Conservation (phyloP, 2,797 vertebrate species). For the Arnoldichthys spilopterus region DNA sequence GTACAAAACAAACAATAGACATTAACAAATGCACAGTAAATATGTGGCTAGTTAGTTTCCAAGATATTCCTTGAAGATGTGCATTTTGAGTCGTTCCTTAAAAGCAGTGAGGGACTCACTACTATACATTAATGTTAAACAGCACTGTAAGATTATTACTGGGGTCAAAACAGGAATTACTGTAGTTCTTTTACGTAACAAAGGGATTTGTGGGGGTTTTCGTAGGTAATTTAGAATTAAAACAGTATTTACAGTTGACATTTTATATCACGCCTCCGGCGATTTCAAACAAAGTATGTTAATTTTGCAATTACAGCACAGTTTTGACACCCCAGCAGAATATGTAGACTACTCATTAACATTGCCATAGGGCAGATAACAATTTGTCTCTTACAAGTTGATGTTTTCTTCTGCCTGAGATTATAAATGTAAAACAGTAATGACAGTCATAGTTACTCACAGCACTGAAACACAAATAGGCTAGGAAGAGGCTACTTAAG, state of each 20-base stretch:
- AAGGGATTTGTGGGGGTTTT: not conserved
- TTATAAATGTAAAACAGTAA: not conserved
- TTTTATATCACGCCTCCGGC: not conserved
- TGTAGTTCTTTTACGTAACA: not conserved
- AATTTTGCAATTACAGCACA: not conserved
- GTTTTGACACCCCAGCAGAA: not conserved
- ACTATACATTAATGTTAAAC: not conserved
- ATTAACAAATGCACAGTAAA: no score
- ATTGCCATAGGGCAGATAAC: not conserved
- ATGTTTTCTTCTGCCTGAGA: not conserved
- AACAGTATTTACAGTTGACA: not conserved
- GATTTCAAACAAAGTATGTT: not conserved
- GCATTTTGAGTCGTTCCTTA: no score
- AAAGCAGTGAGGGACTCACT: not conserved
- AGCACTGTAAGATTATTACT: not conserved
- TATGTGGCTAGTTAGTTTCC: no score
- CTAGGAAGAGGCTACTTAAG: slow-evolving; percentile 26
- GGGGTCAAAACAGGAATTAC: not conserved
- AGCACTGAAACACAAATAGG: not conserved
- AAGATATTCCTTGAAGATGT: no score
- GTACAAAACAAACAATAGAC: no score
- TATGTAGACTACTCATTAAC: not conserved
- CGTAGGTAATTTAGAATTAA: not conserved
- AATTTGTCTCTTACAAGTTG: not conserved
- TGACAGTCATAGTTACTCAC: slow-evolving; percentile 9